A percentile compares a stretch with the other conserved stretches of the same genome.
Conservation (phyloP, 2,113 vertebrate genomes). For the Monarcha castaneiventris region DNA sequence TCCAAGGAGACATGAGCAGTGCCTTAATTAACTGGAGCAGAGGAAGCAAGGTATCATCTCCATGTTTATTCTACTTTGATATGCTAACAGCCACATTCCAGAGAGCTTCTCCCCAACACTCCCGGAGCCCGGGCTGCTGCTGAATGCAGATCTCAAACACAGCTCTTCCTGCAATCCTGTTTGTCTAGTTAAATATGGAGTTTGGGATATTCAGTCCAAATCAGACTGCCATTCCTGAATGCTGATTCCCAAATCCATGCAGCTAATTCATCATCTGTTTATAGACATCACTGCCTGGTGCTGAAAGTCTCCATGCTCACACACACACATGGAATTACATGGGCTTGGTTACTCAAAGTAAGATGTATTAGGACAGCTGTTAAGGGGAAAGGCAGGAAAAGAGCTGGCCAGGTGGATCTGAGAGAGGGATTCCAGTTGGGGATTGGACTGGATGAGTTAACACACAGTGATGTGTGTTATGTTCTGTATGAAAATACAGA, state of each 20-base stretch:
- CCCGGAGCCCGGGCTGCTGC: not conserved
- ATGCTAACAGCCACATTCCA: conserved; percentile 39
- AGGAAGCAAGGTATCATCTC: conserved; percentile 53
- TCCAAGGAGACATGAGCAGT: not conserved
- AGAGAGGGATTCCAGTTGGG: not conserved
- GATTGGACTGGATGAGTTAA: not conserved
- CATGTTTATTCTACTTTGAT: conserved; percentile 42
- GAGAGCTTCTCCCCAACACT: not conserved
- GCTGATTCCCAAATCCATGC: not conserved
- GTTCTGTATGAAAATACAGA: not conserved
- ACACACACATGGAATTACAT: not conserved
- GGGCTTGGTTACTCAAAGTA: not conserved
- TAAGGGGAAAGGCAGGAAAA: not conserved
- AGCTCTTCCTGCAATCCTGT: not conserved
- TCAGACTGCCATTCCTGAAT: not conserved
- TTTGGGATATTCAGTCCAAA: not conserved
- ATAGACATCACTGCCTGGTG: not conserved
- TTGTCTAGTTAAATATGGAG: not conserved
- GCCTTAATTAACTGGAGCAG: conserved; percentile 21
- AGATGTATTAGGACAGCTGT: not conserved
- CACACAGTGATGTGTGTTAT: not conserved
- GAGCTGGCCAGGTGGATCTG: not conserved
- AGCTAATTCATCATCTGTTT: not conserved
- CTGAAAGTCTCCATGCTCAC: not conserved
- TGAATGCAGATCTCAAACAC: not conserved